These are phyloP conservation scores for Otolemur garnettii DNA, from an alignment of 2,113 vertebrate genomes.

Conservation along the genomic window DNA sequence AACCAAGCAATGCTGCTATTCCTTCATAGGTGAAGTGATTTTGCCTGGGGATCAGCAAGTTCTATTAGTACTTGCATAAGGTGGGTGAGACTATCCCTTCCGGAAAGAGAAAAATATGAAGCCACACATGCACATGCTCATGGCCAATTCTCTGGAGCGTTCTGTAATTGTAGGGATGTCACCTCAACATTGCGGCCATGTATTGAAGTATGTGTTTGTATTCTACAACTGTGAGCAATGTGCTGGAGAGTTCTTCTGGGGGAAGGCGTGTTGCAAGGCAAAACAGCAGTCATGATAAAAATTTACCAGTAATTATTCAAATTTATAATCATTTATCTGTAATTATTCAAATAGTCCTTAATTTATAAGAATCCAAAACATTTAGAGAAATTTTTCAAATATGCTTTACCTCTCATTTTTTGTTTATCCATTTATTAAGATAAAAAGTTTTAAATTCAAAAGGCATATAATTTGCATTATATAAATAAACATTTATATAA, in stretches of 20 bases:
- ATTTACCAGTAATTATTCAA: constrained; percentile 34
- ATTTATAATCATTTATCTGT: background rate
- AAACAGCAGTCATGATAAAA: background rate
- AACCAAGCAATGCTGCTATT: constrained; percentile 37
- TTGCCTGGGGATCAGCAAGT: constrained; percentile 39
- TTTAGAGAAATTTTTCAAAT: background rate
- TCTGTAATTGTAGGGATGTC: constrained; percentile 1
- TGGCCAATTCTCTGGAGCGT: constrained; percentile 9
- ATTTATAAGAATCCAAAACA: constrained; percentile 9
- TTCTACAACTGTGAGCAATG: background rate
- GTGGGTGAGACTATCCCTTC: constrained; percentile 11
- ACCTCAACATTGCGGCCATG: background rate
- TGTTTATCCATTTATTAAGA: constrained; percentile 52
- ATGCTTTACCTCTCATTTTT: background rate
- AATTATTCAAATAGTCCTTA: constrained; percentile 40
- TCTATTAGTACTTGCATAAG: constrained; percentile 27
- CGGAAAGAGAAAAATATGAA: constrained; percentile 6
- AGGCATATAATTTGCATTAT: background rate
- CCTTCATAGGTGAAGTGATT: constrained; percentile 52
- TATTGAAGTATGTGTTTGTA: constrained; percentile 14
- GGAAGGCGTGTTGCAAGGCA: background rate
- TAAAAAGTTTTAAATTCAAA: background rate
- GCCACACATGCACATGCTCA: background rate
- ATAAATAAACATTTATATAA: no score
- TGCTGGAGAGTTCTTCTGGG: background rate